phyloP scores from a whole-genome alignment of 2,888 invertebrate genomes.

The Cheilosia vulpina region DNA sequence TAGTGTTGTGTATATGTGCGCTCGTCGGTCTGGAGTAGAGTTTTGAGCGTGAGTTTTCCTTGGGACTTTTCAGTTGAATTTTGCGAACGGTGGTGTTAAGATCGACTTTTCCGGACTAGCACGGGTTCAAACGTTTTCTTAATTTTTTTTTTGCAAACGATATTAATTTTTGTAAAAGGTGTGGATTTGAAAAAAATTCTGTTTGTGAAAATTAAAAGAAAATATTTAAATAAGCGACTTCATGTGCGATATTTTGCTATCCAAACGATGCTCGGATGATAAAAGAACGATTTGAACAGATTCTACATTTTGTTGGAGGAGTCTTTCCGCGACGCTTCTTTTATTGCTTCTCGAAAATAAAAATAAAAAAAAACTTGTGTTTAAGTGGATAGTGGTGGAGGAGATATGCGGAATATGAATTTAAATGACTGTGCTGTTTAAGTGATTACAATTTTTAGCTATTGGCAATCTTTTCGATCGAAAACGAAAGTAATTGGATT shows the following conservation, averaged over 20 bases:
- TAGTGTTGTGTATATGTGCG: conserved; percentile 39
- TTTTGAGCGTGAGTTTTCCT: conserved; percentile 74
- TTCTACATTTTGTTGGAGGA: conserved; percentile 18
- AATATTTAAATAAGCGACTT: conserved; percentile 19
- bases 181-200: background rate
- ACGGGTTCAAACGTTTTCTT: conserved; percentile 52
- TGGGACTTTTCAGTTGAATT: conserved; percentile 81
- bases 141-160: conserved; percentile 15
- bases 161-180: conserved; percentile 23
- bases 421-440: conserved; percentile 41
- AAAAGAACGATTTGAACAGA: conserved; percentile 35
- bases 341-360: conserved; percentile 30
- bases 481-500: background rate
- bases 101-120: conserved; percentile 78
- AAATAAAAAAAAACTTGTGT: conserved; percentile 36
- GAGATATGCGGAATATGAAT: conserved; percentile 20
- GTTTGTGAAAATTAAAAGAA: conserved; percentile 6
- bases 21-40: conserved; percentile 55
- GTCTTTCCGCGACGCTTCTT: conserved; percentile 17
- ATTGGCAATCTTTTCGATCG: conserved; percentile 26
- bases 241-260: background rate
- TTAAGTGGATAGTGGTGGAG: conserved; percentile 43
- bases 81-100: conserved; percentile 83
- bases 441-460: conserved; percentile 37
- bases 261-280: conserved; percentile 4